Evolutionary conservation across 2,113 vertebrate genomes (phyloP).

Genomic region (Lutjanus erythropterus): DNA sequence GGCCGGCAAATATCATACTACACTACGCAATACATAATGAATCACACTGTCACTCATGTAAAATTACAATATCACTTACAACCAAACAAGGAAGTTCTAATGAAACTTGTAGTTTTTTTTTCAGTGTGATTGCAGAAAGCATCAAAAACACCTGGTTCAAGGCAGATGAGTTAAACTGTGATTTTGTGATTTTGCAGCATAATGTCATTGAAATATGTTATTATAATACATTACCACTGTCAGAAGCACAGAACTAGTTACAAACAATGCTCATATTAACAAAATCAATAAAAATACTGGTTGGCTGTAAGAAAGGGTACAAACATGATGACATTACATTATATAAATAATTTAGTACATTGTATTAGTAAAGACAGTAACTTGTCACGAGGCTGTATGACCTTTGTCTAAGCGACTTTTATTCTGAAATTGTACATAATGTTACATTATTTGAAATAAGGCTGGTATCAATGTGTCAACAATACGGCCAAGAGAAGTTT

Average conservation of each 20-base stretch:
- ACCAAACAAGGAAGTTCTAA: not conserved
- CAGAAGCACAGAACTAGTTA: not conserved
- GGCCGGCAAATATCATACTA: not conserved
- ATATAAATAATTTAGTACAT: not conserved
- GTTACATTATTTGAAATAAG: not conserved
- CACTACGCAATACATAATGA: not conserved
- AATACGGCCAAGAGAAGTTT: not conserved
- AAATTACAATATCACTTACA: not conserved
- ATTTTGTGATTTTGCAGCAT: not conserved
- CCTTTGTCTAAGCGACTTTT: not conserved
- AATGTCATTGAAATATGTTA: not conserved
- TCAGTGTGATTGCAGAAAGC: not conserved
- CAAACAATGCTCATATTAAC: not conserved
- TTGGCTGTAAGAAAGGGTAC: too few species aligned
- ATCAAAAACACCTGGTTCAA: not conserved
- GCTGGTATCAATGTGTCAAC: not conserved
- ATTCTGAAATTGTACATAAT: conserved; percentile 1
- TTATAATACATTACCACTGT: not conserved
- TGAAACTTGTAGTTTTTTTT: not conserved
- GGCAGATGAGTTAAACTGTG: not conserved
- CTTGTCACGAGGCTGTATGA: not conserved
- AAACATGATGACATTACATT: not conserved
- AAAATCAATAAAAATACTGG: not conserved
- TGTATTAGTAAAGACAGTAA: not conserved
- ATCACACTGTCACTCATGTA: not conserved